Conservation (phyloP, 1,140 invertebrate genomes). For the Charaxes varanes region DNA sequence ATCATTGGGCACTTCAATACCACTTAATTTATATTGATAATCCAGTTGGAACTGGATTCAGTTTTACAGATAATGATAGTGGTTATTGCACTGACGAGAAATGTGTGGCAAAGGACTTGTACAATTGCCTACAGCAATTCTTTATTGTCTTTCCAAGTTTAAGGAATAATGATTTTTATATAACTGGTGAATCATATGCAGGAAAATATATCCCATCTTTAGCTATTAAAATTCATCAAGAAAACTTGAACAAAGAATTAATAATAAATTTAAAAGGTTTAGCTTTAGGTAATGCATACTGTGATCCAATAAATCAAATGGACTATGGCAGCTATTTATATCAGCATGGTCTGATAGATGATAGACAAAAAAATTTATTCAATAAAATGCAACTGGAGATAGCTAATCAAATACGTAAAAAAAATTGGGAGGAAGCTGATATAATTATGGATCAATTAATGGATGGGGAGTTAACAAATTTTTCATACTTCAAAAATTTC, state of each 20-base stretch:
- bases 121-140: constrained; percentile 79
- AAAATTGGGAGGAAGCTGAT: constrained; percentile 78
- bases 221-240: constrained; percentile 81
- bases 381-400: constrained; percentile 75
- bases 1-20: constrained; percentile 83
- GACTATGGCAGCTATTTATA: constrained; percentile 80
- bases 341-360: constrained; percentile 78
- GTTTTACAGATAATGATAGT: constrained; percentile 78
- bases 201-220: constrained; percentile 89
- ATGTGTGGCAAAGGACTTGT: constrained; percentile 77
- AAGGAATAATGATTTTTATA: constrained; percentile 80
- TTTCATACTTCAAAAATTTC: constrained; percentile 82
- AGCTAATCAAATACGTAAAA: constrained; percentile 74
- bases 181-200: constrained; percentile 90
- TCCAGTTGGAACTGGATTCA: constrained; percentile 87
- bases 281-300: constrained; percentile 81
- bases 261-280: constrained; percentile 80
- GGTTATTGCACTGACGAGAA: constrained; percentile 78
- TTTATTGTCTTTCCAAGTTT: constrained; percentile 81
- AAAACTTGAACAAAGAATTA: constrained; percentile 70
- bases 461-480: constrained; percentile 75
- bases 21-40: constrained; percentile 89
- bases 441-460: constrained; percentile 81
- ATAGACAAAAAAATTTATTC: constrained; percentile 73
- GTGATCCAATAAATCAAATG: constrained; percentile 78